These are phyloP conservation scores for Copidosoma floridanum DNA, from an alignment of 1,140 invertebrate genomes.

Conservation along the genomic window DNA sequence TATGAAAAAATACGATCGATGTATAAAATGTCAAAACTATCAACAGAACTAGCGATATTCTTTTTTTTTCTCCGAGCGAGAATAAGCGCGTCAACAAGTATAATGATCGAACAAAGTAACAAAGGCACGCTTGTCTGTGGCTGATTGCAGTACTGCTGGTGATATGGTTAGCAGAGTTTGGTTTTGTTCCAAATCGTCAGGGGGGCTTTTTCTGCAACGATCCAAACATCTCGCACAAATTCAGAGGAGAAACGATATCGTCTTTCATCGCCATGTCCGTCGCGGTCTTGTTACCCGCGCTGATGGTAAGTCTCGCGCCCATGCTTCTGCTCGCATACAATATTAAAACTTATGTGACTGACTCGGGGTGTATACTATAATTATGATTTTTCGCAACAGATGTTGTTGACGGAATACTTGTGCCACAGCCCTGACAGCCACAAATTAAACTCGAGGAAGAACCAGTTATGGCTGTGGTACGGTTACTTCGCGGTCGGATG, in stretches of 20 bases:
- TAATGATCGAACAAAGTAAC: too few relatives aligned
- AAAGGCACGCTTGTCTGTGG: too few relatives aligned
- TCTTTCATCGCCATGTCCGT: slow-evolving; percentile 33
- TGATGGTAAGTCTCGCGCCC: slow-evolving; percentile 36
- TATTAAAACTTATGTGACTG: background rate
- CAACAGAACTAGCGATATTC: too few relatives aligned
- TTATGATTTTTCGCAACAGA: too few relatives aligned
- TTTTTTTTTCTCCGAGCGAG: too few relatives aligned
- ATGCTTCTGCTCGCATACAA: too few relatives aligned
- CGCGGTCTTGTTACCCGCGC: slow-evolving; percentile 23
- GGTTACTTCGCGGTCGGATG: slow-evolving; percentile 61
- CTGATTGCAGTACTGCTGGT: background rate
- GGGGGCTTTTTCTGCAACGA: slow-evolving; percentile 65
- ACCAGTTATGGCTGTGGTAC: slow-evolving; percentile 55
- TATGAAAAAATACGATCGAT: too few relatives aligned
- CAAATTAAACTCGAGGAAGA: slow-evolving; percentile 24
- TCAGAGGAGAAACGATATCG: slow-evolving; percentile 62
- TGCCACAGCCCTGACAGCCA: slow-evolving; percentile 32
- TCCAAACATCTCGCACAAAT: slow-evolving; percentile 62
- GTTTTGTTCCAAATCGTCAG: slow-evolving; percentile 16
- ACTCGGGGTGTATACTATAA: background rate
- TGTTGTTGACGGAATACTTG: slow-evolving; percentile 32
- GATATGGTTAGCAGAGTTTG: slow-evolving; percentile 11
- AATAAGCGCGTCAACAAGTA: too few relatives aligned
- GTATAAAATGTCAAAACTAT: too few relatives aligned